These are phyloP conservation scores for Theocolax elegans DNA, from an alignment of 1,140 invertebrate species.

Conservation along the genomic window DNA sequence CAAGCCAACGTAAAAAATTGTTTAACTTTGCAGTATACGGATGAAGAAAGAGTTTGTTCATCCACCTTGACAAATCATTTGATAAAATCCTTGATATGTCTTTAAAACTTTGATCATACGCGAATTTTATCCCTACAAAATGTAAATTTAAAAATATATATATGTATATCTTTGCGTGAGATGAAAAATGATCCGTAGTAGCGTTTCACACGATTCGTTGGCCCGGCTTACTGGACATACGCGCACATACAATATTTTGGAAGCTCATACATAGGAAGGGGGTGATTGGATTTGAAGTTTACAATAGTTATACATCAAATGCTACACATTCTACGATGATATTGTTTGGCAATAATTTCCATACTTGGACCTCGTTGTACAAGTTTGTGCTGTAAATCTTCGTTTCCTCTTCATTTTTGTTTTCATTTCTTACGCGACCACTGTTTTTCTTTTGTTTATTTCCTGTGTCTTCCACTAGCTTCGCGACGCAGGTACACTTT, in stretches of 20 bases:
- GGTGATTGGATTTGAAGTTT: background rate
- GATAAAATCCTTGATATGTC: slow-evolving; percentile 3
- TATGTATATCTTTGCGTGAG: no score
- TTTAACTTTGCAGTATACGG: background rate
- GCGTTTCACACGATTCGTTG: background rate
- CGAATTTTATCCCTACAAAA: background rate
- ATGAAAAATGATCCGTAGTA: no score
- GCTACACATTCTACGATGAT: no score
- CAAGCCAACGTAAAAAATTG: background rate
- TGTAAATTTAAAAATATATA: slow-evolving; percentile 16
- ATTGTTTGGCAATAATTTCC: no score
- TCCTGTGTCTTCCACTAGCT: no score
- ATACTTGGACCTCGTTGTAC: no score
- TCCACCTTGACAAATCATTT: background rate
- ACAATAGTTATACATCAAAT: background rate
- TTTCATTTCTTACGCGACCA: no score
- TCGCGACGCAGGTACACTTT: no score
- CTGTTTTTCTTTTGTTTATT: no score
- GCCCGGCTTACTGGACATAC: background rate
- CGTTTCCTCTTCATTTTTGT: no score
- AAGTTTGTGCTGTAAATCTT: no score
- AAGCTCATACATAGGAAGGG: background rate
- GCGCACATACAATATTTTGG: background rate
- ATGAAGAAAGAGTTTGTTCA: background rate
- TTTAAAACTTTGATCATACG: background rate